Percentiles rank a stretch among this genome's conserved stretches.
Evolutionary conservation across 2,797 vertebrate genomes (phyloP).

Genomic region (Astyanax mexicanus): DNA sequence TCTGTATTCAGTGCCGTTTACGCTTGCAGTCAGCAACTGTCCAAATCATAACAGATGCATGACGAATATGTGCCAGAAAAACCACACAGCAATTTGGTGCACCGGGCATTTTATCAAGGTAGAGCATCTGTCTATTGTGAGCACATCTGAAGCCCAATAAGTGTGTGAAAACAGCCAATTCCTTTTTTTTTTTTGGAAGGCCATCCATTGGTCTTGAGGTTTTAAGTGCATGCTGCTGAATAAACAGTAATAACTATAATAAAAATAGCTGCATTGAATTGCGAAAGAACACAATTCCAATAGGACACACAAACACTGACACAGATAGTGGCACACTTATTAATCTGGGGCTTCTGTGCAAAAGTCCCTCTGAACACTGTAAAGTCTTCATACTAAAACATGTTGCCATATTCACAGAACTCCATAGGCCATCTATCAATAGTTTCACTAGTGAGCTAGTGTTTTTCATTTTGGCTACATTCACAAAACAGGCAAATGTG

Average conservation of each 20-base stretch:
- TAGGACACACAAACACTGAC: constrained; percentile 6
- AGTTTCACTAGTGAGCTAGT: no score
- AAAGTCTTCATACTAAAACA: no score
- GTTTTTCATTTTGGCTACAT: no score
- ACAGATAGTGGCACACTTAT: not conserved
- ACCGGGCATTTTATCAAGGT: constrained; percentile 2
- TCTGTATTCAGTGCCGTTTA: not conserved
- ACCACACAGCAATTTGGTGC: not conserved
- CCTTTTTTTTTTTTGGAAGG: not conserved
- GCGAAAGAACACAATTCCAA: constrained; percentile 37
- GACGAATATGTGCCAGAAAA: constrained; percentile 3
- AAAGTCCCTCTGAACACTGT: no score
- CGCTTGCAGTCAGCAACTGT: not conserved
- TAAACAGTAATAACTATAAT: constrained; percentile 37
- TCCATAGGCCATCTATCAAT: no score
- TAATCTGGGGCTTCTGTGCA: no score
- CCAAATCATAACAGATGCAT: constrained; percentile 21
- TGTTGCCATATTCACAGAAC: no score
- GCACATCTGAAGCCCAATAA: not conserved
- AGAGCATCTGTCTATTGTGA: not conserved
- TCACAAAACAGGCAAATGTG: no score
- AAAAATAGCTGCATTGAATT: constrained; percentile 37
- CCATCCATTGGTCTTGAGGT: not conserved
- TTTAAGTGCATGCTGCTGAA: not conserved
- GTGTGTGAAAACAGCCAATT: not conserved